Evolutionary conservation across 2,888 invertebrate genomes (phyloP).

Genomic region (Pollenia amentaria): DNA sequence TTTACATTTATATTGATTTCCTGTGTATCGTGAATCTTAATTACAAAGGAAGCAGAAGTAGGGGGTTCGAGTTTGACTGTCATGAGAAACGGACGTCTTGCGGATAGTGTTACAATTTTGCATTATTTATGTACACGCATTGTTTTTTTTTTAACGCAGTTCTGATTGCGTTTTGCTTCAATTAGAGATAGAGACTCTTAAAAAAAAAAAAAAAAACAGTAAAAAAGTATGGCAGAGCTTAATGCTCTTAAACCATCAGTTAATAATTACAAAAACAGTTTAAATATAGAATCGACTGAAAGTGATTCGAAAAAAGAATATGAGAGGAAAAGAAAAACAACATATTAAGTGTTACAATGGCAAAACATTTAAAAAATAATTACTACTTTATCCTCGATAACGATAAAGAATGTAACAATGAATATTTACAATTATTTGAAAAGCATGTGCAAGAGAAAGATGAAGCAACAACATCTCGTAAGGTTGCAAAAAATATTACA

Average conservation of each 20-base stretch:
- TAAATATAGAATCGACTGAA: background rate
- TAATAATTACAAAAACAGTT: background rate
- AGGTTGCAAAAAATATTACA: background rate
- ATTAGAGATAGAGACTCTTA: too few relatives aligned
- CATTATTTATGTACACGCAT: too few relatives aligned
- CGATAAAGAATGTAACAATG: background rate
- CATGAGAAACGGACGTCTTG: too few relatives aligned
- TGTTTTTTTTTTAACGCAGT: too few relatives aligned
- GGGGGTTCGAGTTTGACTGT: too few relatives aligned
- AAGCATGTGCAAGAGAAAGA: background rate
- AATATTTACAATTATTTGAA: conserved; percentile 9
- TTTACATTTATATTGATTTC: too few relatives aligned
- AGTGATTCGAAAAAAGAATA: background rate
- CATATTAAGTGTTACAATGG: background rate
- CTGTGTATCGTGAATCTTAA: too few relatives aligned
- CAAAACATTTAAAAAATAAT: background rate
- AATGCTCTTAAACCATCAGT: background rate
- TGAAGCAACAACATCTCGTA: background rate
- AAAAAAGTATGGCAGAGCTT: background rate
- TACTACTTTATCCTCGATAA: background rate
- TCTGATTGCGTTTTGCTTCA: too few relatives aligned
- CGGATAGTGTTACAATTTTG: too few relatives aligned
- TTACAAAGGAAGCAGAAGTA: too few relatives aligned
- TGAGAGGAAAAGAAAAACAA: conserved; percentile 1
- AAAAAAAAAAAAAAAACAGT: background rate